These are phyloP conservation scores for Desmodus rotundus DNA, from an alignment of 2,113 vertebrate genomes.

Conservation along the genomic window DNA sequence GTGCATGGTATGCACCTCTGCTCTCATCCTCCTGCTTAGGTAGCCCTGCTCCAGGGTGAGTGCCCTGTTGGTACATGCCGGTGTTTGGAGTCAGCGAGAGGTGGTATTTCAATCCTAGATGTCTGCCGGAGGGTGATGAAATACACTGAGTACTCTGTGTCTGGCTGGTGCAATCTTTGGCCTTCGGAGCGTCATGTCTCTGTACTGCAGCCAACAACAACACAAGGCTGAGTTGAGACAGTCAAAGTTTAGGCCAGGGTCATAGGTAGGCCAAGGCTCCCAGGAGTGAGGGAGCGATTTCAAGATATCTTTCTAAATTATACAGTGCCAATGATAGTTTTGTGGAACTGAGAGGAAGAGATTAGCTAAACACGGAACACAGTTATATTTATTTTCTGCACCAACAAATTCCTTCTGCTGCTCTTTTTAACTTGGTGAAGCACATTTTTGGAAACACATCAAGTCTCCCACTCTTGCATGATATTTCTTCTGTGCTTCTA, in stretches of 20 bases:
- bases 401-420: background rate
- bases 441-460: background rate
- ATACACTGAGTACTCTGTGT: background rate
- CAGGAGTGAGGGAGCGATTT: background rate
- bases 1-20: background rate
- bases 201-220: background rate
- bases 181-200: background rate
- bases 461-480: background rate
- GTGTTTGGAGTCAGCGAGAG: background rate
- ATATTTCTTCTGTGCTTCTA: background rate
- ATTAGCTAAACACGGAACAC: background rate
- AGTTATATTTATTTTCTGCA: background rate
- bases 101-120: background rate
- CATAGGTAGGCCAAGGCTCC: background rate
- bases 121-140: constrained; percentile 33
- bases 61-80: background rate
- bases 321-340: background rate
- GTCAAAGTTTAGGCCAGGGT: background rate
- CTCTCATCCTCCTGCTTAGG: background rate
- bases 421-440: background rate
- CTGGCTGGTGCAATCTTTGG: background rate
- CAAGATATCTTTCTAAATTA: background rate
- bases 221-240: background rate
- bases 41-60: background rate
- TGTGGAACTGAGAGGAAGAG: background rate